Percentiles rank a stretch among this genome's conserved stretches.
Evolutionary conservation across 2,888 invertebrate species (phyloP).

Genomic region (Halocaridina rubra): DNA sequence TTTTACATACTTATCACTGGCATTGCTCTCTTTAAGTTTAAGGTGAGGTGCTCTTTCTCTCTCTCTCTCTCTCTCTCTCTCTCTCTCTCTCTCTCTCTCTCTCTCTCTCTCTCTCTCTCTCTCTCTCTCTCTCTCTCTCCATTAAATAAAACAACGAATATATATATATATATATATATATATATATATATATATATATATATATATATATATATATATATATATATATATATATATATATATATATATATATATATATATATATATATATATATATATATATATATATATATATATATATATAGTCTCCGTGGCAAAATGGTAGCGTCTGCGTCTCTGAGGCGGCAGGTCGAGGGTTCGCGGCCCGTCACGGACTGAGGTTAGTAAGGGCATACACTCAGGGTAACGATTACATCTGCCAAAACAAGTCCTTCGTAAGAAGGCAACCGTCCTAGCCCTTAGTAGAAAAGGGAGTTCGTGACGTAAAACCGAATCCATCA

Average conservation of each 20-base stretch:
- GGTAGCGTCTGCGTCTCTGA: too few species aligned
- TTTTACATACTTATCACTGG: conserved; percentile 86
- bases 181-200: background rate
- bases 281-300: background rate
- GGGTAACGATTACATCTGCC: too few species aligned
- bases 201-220: background rate
- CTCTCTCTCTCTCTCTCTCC: background rate
- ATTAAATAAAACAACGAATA: background rate
- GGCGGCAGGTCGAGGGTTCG: too few species aligned
- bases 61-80: conserved; percentile 22
- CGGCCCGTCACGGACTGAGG: too few species aligned
- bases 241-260: background rate
- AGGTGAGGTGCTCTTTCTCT: background rate
- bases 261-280: background rate
- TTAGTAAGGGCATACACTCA: too few species aligned
- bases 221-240: background rate
- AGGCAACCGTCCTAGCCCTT: too few species aligned
- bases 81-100: conserved; percentile 21
- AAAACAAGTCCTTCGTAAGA: too few species aligned
- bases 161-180: background rate
- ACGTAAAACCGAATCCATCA: too few species aligned
- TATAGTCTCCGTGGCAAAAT: too few species aligned
- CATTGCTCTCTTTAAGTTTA: conserved; percentile 81
- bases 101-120: background rate
- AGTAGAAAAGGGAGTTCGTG: too few species aligned